Evolutionary conservation across 2,888 invertebrate species (phyloP), one percentile per base, ranked within the genome.

Genomic region (Euphydryas editha): DNA sequence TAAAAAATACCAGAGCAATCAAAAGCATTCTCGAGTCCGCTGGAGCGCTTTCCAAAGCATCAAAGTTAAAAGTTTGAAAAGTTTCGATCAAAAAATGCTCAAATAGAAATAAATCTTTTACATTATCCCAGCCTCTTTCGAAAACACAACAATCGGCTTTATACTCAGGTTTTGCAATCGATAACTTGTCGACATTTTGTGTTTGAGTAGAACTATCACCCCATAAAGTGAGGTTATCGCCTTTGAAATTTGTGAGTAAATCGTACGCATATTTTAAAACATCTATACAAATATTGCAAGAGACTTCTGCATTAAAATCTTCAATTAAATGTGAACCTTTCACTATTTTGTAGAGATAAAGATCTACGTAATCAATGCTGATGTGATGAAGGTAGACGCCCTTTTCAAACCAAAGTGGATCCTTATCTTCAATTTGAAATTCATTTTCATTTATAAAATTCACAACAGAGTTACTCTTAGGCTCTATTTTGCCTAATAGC

Each of bases 191-290:
- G n/a, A 39, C 10, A n/a, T 59, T 20, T 8, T 17, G 20, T 47
- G 18, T 4, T 30, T 51, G 24, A n/a, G 17, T 10, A 1, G 47
- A 17, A 20, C 3, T 18, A 3, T n/a, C 21, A 30, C 59, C 36
- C 20, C 30, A 30, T 1, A 67, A 13, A 1, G 11, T 15, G n/a
- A 70, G 59, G 15, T 62, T 18, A n/a, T 37, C 56, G 21, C 72
- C 74, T 49, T 73, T 56, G 49, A 72, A 80, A 59, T 84, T 79
- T 8, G 77, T 79, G 0, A 85, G 61, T 30, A 85, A 74, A 64
- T 82, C 81, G 62, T 73, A 79, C 2, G 76, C 81, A 61, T 84
- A 85, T 68, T 75, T 79, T 13, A 81, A 67, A 15, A 85, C 79
- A 21, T 81, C 80, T 7, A 78, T 70, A 0, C 81, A 78, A 13